phyloP scores from a whole-genome alignment of 2,797 vertebrate genomes.

The Gymnothorax javanicus region DNA sequence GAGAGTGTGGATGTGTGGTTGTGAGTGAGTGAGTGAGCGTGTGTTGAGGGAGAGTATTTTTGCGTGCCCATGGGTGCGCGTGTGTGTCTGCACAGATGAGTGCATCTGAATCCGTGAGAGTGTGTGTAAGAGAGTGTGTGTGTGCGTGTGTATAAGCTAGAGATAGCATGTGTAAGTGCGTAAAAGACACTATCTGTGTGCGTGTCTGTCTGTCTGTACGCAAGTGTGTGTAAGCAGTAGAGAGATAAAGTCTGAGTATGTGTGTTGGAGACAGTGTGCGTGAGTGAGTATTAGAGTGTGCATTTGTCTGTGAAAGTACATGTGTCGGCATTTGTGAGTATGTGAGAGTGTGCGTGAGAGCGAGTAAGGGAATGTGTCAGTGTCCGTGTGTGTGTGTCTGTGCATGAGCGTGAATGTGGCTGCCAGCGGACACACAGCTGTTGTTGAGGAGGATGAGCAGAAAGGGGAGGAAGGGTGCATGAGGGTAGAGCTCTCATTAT shows the following conservation, averaged over 20 bases:
- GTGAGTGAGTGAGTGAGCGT: too few relatives aligned
- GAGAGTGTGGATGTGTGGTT: neutral
- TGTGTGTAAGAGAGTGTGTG: too few relatives aligned
- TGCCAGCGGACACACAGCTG: conserved; percentile 48
- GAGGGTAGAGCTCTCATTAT: neutral
- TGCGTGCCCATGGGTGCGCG: too few relatives aligned
- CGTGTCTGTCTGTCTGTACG: too few relatives aligned
- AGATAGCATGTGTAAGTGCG: neutral
- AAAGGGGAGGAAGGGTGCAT: neutral
- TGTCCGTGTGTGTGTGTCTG: neutral
- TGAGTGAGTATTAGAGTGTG: neutral
- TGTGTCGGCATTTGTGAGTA: too few relatives aligned
- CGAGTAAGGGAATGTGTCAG: too few relatives aligned
- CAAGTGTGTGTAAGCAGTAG: too few relatives aligned
- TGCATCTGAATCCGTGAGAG: neutral
- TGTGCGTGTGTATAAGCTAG: too few relatives aligned
- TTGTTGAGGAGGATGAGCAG: neutral
- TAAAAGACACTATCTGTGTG: too few relatives aligned
- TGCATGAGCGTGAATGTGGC: neutral
- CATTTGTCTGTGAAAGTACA: too few relatives aligned
- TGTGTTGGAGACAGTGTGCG: too few relatives aligned
- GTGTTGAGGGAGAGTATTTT: neutral
- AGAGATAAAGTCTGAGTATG: neutral
- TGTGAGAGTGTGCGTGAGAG: neutral
- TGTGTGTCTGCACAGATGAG: too few relatives aligned